These are phyloP conservation scores for Tachina grossa DNA, from an alignment of 2,888 invertebrate species.

Conservation along the genomic window DNA sequence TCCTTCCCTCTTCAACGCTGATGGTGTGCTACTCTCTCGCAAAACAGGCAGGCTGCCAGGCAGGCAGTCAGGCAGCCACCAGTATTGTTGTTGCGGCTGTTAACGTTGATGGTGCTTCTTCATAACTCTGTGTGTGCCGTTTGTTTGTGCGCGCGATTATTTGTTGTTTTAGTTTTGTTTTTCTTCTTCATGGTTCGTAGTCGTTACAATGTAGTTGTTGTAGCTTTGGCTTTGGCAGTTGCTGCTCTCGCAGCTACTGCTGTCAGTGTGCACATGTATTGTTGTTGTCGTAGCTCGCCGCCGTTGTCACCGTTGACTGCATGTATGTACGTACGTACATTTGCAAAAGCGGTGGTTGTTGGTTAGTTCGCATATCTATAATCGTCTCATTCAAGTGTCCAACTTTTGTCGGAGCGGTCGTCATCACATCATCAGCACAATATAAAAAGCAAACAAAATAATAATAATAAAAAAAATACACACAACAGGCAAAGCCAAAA, in stretches of 20 bases:
- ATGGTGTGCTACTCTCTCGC: slow-evolving; percentile 56
- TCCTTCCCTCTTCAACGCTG: slow-evolving; percentile 27
- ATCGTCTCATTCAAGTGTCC: slow-evolving; percentile 82
- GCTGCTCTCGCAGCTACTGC: slow-evolving; percentile 43
- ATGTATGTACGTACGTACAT: slow-evolving; percentile 73
- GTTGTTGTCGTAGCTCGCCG: slow-evolving; percentile 44
- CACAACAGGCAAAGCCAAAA: slow-evolving; percentile 19
- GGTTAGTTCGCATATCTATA: slow-evolving; percentile 76
- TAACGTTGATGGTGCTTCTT: slow-evolving; percentile 54
- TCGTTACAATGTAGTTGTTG: slow-evolving; percentile 46
- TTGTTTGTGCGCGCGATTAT: slow-evolving; percentile 56
- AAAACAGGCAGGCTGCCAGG: slow-evolving; percentile 27
- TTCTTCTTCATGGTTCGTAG: slow-evolving; percentile 63
- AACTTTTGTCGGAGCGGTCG: slow-evolving; percentile 81
- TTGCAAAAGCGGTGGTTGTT: slow-evolving; percentile 69
- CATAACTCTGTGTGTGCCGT: slow-evolving; percentile 34
- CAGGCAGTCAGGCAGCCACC: slow-evolving; percentile 34
- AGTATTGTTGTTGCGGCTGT: slow-evolving; percentile 49
- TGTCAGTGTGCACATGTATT: slow-evolving; percentile 39
- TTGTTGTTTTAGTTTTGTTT: slow-evolving; percentile 69
- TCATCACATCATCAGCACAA: slow-evolving; percentile 74
- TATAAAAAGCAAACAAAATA: slow-evolving; percentile 73
- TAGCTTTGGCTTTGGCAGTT: slow-evolving; percentile 43
- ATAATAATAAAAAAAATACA: background rate
- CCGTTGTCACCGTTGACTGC: slow-evolving; percentile 66